phyloP scores from a whole-genome alignment of 2,113 vertebrate genomes.

The Apeltes quadracus region DNA sequence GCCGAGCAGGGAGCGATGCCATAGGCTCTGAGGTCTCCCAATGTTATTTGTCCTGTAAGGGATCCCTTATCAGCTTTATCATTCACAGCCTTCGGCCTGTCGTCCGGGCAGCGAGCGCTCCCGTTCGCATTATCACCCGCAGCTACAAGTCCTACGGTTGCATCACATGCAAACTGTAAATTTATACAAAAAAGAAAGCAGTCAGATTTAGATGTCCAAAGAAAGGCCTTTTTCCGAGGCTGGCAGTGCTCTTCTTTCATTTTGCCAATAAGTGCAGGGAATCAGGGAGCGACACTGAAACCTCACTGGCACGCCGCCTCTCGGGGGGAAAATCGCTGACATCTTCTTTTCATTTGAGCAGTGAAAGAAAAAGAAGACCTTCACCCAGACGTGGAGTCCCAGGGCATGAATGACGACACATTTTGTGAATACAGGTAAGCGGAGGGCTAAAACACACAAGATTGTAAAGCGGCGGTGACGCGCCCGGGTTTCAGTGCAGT shows the following conservation, averaged over 20 bases:
- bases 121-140: constrained; percentile 47
- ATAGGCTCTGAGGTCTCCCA: constrained; percentile 51
- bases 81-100: constrained; percentile 69
- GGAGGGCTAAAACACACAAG: too few relatives aligned
- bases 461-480: too few relatives aligned
- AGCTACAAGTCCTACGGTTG: constrained; percentile 23
- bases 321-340: constrained; percentile 49
- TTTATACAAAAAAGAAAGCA: not conserved
- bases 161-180: not conserved
- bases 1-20: constrained; percentile 44
- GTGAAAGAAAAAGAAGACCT: constrained; percentile 98
- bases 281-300: constrained; percentile 18
- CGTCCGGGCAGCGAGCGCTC: constrained; percentile 40
- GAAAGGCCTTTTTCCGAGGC: not conserved
- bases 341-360: constrained; percentile 70
- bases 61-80: constrained; percentile 66
- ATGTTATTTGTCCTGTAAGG: constrained; percentile 47
- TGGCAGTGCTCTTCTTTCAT: constrained; percentile 28
- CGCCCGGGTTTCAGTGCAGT: too few relatives aligned
- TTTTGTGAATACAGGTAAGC: constrained; percentile 98
- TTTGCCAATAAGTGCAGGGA: constrained; percentile 19
- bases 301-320: constrained; percentile 31
- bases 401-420: constrained; percentile 95
- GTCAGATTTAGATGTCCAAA: not conserved
- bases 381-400: constrained; percentile 93